Evolutionary conservation across 2,797 vertebrate species (phyloP), one percentile per base, ranked within the genome.

Genomic region (Poecilia gillii): DNA sequence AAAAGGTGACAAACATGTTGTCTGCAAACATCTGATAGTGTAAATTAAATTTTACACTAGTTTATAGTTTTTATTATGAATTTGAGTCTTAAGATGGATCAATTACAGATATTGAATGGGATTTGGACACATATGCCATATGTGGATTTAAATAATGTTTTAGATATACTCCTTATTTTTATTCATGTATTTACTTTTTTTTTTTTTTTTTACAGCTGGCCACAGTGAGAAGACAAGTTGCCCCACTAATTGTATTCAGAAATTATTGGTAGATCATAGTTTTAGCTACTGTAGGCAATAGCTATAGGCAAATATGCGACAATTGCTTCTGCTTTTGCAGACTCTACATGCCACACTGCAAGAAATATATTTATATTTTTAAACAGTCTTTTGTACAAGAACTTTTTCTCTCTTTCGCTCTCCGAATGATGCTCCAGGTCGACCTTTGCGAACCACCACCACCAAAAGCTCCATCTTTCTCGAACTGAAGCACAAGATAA

Each of bases 401-500:
- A 31, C 25, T 72, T 5, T 47, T 16, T 47, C 46, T 47, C 46
- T 47, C 43, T 14, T 23, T 6, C 23, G 49, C 49, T 51, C 49
- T 23, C 49, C 8, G 49, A 51, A 51, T 23, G 20, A 51, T 51
- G 49, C 20, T 51, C 6, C 49, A 72, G 71, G 45, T 47, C 5
- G n/a, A 72, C 1, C 2, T 72, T 72, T 7, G 46, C 4, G 16
- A 72, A 31, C 25, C 70, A 47, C 47, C 25, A 31, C 45, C 1
- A 72, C 12, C 43, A 72, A 33, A 31, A 33, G 16, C 28, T 72
- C 71, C 45, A 14, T 14, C 71, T 11, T 72, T 23, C 33, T 41
- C 12, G n/a, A 74, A 74, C 33, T 72, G 71, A 45, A 72, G n/a
- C 45, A 31, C 45, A 20, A 72, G 45, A 33, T 28, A 57, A 57